Evolutionary conservation across 2,113 vertebrate species (phyloP).

Genomic region (Eulemur macaco): DNA sequence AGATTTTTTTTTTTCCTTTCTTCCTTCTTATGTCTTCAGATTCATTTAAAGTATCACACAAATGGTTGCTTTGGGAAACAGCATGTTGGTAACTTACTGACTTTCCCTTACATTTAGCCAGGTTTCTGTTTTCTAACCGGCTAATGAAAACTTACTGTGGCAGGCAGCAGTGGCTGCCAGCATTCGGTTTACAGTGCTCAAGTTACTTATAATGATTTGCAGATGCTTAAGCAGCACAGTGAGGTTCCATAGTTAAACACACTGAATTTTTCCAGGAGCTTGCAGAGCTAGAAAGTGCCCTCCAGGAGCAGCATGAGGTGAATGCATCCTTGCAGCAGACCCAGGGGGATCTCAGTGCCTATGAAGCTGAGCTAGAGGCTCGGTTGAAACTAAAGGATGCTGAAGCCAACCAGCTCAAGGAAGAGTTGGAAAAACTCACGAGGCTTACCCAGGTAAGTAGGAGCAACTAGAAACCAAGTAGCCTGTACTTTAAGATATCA

Average conservation of each 20-base stretch:
- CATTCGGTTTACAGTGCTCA: background rate
- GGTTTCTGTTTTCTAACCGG: background rate
- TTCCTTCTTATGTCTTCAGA: background rate
- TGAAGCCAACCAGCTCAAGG: constrained; percentile 85
- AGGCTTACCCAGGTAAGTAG: constrained; percentile 82
- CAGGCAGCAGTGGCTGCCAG: background rate
- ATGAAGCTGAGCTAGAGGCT: constrained; percentile 85
- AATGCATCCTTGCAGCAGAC: constrained; percentile 83
- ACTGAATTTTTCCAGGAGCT: constrained; percentile 84
- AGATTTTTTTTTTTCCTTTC: background rate
- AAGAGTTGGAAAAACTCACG: constrained; percentile 84
- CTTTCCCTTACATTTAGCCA: constrained; percentile 45
- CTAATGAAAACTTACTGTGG: background rate
- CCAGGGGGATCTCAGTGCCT: constrained; percentile 83
- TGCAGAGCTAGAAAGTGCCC: constrained; percentile 79
- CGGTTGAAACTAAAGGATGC: constrained; percentile 82
- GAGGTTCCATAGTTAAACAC: background rate
- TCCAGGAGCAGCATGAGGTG: constrained; percentile 83
- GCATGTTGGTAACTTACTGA: background rate
- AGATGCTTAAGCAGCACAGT: constrained; percentile 30
- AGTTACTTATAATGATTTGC: constrained; percentile 15
- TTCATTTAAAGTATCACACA: background rate
- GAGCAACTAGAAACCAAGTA: background rate
- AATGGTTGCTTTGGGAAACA: background rate
- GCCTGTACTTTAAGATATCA: background rate